Base-by-base conservation (phyloP, 2,113 vertebrate genomes). In the Halichoeres trimaculatus region DNA sequence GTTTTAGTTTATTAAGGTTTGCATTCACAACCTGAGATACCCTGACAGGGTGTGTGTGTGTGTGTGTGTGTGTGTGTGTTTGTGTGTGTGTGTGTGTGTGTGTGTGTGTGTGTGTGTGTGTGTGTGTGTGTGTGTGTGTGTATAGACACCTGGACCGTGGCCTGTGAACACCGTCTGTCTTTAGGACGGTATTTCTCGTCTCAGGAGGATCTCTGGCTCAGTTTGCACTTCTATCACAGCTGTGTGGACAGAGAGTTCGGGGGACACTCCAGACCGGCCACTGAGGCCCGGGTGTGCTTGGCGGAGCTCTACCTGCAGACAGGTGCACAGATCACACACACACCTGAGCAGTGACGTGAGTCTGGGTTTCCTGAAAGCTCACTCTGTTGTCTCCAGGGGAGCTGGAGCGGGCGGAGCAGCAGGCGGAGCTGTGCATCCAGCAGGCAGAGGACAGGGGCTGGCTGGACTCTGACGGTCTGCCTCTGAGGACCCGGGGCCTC, bases 141-240 rank as follows among this genome's bases (percentile, higher is more conserved):
- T 61, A 7, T 24, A 89, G 88, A 34, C 9, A 34, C 26, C 11
- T 88, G 83, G 84, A 41, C 68, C 0, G 9, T 0, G 2, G 61
- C 23, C 40, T 85, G 83, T 45, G 80, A 83, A 22, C 67, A 86
- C 52, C 86, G 63, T 13, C 74, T 90, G 20, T 3, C 65, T n/a
- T 13, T 90, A 58, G 70, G 52, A 35, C 58, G 0, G 0, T 84
- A 14, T 61, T 89, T 91, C 48, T 77, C 79, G 0, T 14, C 55
- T 4, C 52, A 45, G 0, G 69, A 81, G 38, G 85, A 91, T 5
- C 3, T 48, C 12, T 85, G 61, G 84, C 76, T 91, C 19, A 36
- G 74, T 24, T 4, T 83, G 17, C 66, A 88, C 36, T 89, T 91
- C 65, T 74, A 43, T 64, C 73, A 54, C 47, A 78, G 80, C 57